Conservation (phyloP, 2,797 vertebrate genomes). For the Neosilurus hyrtlii region DNA sequence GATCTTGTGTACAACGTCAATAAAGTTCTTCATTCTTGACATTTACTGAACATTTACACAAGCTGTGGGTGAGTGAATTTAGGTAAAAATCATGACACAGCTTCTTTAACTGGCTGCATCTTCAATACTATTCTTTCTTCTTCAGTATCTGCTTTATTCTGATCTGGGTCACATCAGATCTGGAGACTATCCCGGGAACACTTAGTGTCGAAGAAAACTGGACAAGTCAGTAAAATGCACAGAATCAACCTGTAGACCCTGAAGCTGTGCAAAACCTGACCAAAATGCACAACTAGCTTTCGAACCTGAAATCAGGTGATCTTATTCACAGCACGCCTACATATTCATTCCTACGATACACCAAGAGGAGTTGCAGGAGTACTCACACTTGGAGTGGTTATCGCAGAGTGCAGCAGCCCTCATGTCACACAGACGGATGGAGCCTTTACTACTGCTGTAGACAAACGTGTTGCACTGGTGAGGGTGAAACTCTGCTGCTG, state of each 20-base stretch:
- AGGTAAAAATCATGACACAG: too few relatives aligned
- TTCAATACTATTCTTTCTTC: background rate
- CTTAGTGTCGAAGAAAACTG: background rate
- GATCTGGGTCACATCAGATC: background rate
- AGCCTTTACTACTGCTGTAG: constrained; percentile 99
- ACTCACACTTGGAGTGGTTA: constrained; percentile 64
- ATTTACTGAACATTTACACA: too few relatives aligned
- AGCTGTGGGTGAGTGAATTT: too few relatives aligned
- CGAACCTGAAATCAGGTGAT: background rate
- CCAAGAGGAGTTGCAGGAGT: background rate
- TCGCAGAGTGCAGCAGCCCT: constrained; percentile 67
- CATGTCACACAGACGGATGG: constrained; percentile 98
- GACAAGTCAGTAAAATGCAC: background rate
- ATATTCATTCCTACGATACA: background rate
- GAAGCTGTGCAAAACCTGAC: background rate
- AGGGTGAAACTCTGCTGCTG: constrained; percentile 93
- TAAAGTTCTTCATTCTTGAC: too few relatives aligned
- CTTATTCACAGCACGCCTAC: background rate
- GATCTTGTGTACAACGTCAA: too few relatives aligned
- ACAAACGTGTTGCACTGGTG: constrained; percentile 97
- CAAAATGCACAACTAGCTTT: background rate
- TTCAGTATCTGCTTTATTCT: background rate
- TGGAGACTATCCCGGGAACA: background rate
- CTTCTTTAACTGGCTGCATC: background rate
- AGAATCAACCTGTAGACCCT: too few relatives aligned